A percentile compares a stretch with the other conserved stretches of the same genome.
phyloP scores from a whole-genome alignment of 2,113 vertebrate genomes.

The Acrocephalus arundinaceus region DNA sequence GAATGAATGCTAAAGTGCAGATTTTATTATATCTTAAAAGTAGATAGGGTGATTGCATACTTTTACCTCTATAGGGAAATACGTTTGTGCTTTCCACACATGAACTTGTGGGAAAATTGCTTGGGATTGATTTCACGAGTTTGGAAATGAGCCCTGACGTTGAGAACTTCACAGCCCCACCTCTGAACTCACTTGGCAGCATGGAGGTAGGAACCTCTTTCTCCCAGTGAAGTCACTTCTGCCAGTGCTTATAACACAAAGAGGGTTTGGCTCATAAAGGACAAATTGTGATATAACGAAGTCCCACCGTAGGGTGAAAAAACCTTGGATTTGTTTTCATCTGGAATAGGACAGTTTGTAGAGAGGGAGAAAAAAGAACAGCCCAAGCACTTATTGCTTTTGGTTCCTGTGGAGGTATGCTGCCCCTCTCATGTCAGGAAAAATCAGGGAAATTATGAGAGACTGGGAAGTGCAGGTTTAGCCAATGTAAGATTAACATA shows the following conservation, averaged over 20 bases:
- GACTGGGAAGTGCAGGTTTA: background rate
- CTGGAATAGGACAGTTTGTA: background rate
- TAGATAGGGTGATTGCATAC: background rate
- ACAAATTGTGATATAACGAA: background rate
- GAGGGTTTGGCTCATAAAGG: background rate
- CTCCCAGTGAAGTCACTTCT: background rate
- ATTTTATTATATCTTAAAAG: background rate
- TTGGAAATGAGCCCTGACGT: conserved; percentile 38
- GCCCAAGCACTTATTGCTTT: background rate
- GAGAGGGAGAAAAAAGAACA: background rate
- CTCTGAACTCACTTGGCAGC: conserved; percentile 16
- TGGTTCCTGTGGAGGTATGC: background rate
- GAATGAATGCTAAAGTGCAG: background rate
- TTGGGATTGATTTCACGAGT: conserved; percentile 18
- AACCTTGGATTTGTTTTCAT: background rate
- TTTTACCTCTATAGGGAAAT: conserved; percentile 35
- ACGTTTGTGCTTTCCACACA: background rate
- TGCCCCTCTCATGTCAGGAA: background rate
- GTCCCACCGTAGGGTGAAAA: background rate
- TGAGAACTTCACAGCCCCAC: conserved; percentile 21
- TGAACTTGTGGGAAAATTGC: conserved; percentile 13
- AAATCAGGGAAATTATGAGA: background rate
- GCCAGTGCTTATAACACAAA: conserved; percentile 27
- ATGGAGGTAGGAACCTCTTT: background rate
- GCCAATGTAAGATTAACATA: background rate